Percentiles rank a stretch among this genome's conserved stretches.
These are phyloP conservation scores for Oxyscelio sp. DNA, from an alignment of 2,888 invertebrate genomes.

Conservation along the genomic window DNA sequence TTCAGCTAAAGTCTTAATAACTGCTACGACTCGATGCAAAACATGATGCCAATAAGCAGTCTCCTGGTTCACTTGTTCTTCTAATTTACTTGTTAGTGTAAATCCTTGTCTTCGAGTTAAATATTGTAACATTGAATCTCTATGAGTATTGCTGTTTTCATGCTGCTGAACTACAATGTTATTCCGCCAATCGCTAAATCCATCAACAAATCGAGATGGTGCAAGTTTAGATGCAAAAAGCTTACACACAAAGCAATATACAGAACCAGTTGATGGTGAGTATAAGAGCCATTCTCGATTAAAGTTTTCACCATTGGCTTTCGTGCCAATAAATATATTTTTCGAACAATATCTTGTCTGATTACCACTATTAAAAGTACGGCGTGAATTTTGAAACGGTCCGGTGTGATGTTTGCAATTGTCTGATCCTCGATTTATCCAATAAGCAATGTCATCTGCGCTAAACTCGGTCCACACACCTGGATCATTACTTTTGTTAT, in stretches of 20 bases:
- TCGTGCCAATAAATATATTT: too few species aligned
- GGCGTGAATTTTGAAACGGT: too few species aligned
- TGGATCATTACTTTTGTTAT: too few species aligned
- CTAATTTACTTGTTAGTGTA: slow-evolving; percentile 9
- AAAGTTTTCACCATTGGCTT: too few species aligned
- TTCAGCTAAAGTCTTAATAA: slow-evolving; percentile 53
- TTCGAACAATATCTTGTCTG: too few species aligned
- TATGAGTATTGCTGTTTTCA: slow-evolving; percentile 38
- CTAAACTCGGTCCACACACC: too few species aligned
- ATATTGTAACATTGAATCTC: slow-evolving; percentile 34
- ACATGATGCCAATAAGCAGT: slow-evolving; percentile 52
- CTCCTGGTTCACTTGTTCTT: slow-evolving; percentile 35
- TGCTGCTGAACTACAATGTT: slow-evolving; percentile 29
- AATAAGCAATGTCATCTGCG: too few species aligned
- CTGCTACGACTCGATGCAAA: slow-evolving; percentile 56
- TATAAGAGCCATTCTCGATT: slow-evolving; percentile 69
- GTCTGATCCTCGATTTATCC: too few species aligned
- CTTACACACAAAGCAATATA: slow-evolving; percentile 68
- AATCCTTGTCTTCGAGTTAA: slow-evolving; percentile 28
- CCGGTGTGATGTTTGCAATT: too few species aligned
- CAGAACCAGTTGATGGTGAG: slow-evolving; percentile 62
- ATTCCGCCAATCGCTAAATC: slow-evolving; percentile 65
- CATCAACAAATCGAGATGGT: slow-evolving; percentile 29
- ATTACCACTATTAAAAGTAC: too few species aligned
- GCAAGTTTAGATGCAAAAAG: slow-evolving; percentile 27